Evolutionary conservation across 2,888 invertebrate species (phyloP), one percentile per base, ranked within the genome.

Genomic region (Sinodicranocentrus sp.): DNA sequence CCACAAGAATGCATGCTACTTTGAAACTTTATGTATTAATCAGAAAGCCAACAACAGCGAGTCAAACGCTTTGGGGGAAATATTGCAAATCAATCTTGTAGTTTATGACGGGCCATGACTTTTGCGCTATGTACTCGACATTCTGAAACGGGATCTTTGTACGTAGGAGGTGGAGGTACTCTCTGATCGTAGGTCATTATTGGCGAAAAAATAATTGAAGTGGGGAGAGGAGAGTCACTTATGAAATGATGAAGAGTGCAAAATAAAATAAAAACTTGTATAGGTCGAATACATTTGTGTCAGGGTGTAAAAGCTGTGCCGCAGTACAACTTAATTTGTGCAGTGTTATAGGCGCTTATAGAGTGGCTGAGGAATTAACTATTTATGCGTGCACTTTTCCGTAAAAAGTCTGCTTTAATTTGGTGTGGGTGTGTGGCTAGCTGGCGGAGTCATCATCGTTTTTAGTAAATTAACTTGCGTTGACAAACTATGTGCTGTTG

Each of bases 361-460:
- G 59, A 44, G 17, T 63, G 63, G 43, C 63, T 39, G 48, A 65
- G 39, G 76, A 52, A 76, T 54, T 39, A 54, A 76, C 63, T 65
- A 76, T 76, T 76, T 65, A 76, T 65, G 65, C 43, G 43, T 23
- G n/a, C 63, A 1, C 17, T 76, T 54, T 54, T 52, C 54, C 65
- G 21, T 59, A 43, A 72, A 72, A 39, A 72, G 39, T 33, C 17
- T 13, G 10, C 44, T 52, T 65, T 54, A 54, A 54, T 52, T 76
- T 76, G 65, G 39, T 17, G 21, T 52, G 65, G 63, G 76, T 52
- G 76, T 67, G 65, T 28, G 68, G 23, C 48, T 68, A n/a, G 5
- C 25, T 28, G 15, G 28, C 15, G n/a, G 17, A 28, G 3, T 52
- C n/a, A 13, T 52, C 13, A 39, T n/a, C 39, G 39, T 13, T 39